These are phyloP conservation scores for Eulemur albifrons DNA, from an alignment of 2,797 vertebrate species.

Conservation along the genomic window DNA sequence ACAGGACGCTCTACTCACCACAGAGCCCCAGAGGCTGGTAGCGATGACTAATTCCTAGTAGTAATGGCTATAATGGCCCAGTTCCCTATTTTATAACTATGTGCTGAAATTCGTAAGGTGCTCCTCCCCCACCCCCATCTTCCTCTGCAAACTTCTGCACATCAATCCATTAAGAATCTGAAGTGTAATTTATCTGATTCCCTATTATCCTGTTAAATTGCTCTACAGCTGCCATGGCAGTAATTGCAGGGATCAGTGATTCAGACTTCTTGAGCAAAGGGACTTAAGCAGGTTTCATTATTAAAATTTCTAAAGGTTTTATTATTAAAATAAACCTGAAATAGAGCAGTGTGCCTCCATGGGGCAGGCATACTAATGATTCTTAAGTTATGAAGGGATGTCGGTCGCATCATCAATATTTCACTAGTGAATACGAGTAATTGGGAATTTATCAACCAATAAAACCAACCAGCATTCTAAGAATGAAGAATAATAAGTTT, in stretches of 20 bases:
- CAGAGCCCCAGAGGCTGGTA: constrained; percentile 19
- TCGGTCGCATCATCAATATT: constrained; percentile 4
- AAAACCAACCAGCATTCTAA: constrained; percentile 43
- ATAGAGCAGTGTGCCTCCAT: constrained; percentile 40
- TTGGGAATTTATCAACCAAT: constrained; percentile 69
- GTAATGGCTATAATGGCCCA: constrained; percentile 22
- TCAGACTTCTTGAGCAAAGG: constrained; percentile 74
- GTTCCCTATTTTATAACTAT: constrained; percentile 25
- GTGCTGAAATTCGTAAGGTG: constrained; percentile 29
- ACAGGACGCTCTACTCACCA: constrained; percentile 40
- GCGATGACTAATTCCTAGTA: constrained; percentile 51
- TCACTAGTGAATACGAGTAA: constrained; percentile 57
- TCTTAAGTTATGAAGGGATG: constrained; percentile 60
- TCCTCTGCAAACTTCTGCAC: constrained; percentile 22
- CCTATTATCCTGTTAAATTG: constrained; percentile 75
- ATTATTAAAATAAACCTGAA: constrained; percentile 76
- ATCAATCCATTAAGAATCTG: constrained; percentile 66
- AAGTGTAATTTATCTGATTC: constrained; percentile 75
- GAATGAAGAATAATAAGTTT: constrained; percentile 44
- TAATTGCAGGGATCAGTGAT: constrained; percentile 76
- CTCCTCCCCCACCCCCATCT: neutral
- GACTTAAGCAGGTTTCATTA: constrained; percentile 74
- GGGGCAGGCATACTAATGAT: constrained; percentile 53
- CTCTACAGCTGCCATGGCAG: constrained; percentile 70
- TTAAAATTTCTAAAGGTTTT: constrained; percentile 76